A percentile compares a stretch with the other conserved stretches of the same genome.
phyloP scores from a whole-genome alignment of 2,888 invertebrate species.

The Rotaria macrura region DNA sequence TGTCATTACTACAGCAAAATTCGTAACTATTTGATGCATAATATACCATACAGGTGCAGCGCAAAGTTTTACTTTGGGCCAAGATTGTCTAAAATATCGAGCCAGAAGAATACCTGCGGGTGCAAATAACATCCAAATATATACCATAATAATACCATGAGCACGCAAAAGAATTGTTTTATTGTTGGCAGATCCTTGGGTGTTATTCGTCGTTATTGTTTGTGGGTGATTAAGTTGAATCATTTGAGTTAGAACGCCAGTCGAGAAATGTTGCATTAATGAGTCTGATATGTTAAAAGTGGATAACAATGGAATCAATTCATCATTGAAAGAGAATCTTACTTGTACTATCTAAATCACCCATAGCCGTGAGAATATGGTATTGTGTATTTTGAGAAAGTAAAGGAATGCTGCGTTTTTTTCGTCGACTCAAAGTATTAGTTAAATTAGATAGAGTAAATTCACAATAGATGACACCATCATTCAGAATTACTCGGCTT shows the following conservation, averaged over 20 bases:
- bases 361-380: too few species aligned
- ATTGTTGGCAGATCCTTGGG: too few species aligned
- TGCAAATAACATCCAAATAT: neutral
- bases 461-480: neutral
- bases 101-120: neutral
- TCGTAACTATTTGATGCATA: constrained; percentile 41
- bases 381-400: too few species aligned
- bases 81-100: constrained; percentile 46
- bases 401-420: neutral
- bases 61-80: constrained; percentile 41
- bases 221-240: too few species aligned
- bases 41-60: constrained; percentile 47
- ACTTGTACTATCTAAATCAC: constrained; percentile 5
- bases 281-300: too few species aligned
- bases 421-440: neutral
- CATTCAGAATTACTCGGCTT: neutral
- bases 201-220: too few species aligned
- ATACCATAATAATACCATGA: neutral
- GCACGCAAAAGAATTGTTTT: neutral
- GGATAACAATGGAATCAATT: too few species aligned
- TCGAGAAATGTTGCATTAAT: too few species aligned
- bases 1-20: constrained; percentile 38
- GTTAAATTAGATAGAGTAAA: neutral
- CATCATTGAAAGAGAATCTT: too few species aligned
- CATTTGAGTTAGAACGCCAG: too few species aligned